A percentile compares a stretch with the other conserved stretches of the same genome.
Conservation (phyloP, 2,113 vertebrate species). For the Ceratotherium simum region DNA sequence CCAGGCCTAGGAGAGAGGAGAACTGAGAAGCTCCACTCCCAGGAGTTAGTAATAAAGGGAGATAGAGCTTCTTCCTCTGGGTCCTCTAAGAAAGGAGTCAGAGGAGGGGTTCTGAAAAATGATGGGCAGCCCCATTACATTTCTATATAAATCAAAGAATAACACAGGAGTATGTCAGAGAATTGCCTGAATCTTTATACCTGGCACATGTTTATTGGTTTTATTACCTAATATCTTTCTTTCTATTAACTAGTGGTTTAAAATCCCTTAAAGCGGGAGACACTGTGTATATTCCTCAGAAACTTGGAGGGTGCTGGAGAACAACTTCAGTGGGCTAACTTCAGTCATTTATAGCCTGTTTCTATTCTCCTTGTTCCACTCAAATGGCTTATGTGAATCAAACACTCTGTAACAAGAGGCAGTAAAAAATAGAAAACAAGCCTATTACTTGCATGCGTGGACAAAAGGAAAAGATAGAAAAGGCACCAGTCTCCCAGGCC, state of each 20-base stretch:
- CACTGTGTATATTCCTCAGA: not conserved
- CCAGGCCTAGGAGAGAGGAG: not conserved
- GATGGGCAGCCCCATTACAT: not conserved
- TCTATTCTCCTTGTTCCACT: constrained; percentile 63
- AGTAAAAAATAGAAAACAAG: constrained; percentile 64
- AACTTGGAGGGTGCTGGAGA: not conserved
- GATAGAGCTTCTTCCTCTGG: not conserved
- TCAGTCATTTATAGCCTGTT: constrained; percentile 34
- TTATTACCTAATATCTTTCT: constrained; percentile 48
- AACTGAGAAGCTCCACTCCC: not conserved
- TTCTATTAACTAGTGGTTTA: constrained; percentile 46
- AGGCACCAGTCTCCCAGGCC: not conserved
- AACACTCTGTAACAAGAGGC: constrained; percentile 57
- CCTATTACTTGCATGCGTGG: not conserved
- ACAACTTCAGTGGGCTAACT: not conserved
- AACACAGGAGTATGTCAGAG: not conserved
- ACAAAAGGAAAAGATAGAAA: constrained; percentile 40
- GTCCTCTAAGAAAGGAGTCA: not conserved
- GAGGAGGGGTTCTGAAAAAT: not conserved
- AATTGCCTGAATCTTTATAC: not conserved
- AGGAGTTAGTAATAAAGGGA: not conserved
- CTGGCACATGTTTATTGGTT: not conserved
- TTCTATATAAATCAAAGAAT: not conserved
- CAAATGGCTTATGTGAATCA: constrained; percentile 65
- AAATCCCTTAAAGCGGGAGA: constrained; percentile 7